Evolutionary conservation across 64 coral and sea anemone species (phyloP), one percentile per base, ranked within the genome.

Genomic region (Actinia tenebrosa): DNA sequence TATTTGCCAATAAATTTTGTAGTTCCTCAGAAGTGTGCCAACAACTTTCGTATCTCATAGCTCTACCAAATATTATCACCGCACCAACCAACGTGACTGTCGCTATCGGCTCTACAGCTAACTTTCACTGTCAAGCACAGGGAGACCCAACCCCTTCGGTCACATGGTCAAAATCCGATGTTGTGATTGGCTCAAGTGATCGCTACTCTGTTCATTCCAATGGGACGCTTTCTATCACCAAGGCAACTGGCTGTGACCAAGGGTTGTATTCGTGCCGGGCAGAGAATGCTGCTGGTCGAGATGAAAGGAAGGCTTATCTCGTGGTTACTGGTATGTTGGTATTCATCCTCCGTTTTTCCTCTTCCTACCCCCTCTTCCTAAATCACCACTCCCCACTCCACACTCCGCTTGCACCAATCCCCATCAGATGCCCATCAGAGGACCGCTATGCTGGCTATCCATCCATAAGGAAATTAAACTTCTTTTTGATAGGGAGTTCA

Each of bases 101-200:
- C 52, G 68, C 62, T 16, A 92, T 79, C 19, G 88, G 87, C 89
- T 80, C 58, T 10, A 90, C 64, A 79, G 85, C 91, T 8, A 43
- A 23, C 15, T 84, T 96, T 83, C 5, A 80, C 8, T 96, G 94
- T 87, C 16, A 60, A 79, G 90, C 84, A 20, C 37, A 58, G 22
- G 94, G 94, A 64, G 88, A 92, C 54, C 94, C 94, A 5, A 13
- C 22, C 43, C 94, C 94, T 87, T 77, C 64, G 16, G 89, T 96
- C 87, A 92, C 68, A 42, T 96, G 94, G 94, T 86, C 84, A 23
- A 71, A 66, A 61, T 83, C 44, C 66, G 82, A 79, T 19, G 55
- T 22, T 58, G 30, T 45, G 86, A 15, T 37, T 44, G 18, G 60
- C 13, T 45, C 50, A 85, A 53, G 58, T 79, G 37, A 47, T 56